Percentiles rank a stretch among this genome's conserved stretches.
These are phyloP conservation scores for Sarcophaga variegata DNA, from an alignment of 2,888 invertebrate species.

Conservation along the genomic window DNA sequence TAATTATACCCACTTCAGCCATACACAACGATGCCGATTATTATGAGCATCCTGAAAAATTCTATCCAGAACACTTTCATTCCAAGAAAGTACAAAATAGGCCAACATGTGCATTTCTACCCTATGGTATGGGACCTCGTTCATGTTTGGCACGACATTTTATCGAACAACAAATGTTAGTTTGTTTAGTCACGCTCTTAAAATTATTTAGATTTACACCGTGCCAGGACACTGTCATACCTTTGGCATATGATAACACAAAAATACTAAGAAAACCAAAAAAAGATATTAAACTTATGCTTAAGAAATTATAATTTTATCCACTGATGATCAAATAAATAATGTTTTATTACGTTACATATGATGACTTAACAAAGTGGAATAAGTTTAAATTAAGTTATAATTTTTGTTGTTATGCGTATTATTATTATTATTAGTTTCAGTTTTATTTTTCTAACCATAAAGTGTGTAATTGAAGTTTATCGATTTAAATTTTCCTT, in stretches of 20 bases:
- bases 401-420: slow-evolving; percentile 25
- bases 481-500: slow-evolving; percentile 9
- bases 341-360: slow-evolving; percentile 6
- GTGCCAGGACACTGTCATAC: slow-evolving; percentile 74
- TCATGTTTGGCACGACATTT: slow-evolving; percentile 76
- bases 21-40: slow-evolving; percentile 84
- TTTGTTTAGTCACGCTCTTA: slow-evolving; percentile 74
- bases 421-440: neutral
- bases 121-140: slow-evolving; percentile 78
- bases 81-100: slow-evolving; percentile 83
- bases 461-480: neutral
- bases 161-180: slow-evolving; percentile 75
- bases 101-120: slow-evolving; percentile 78
- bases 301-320: slow-evolving; percentile 43
- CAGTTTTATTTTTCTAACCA: too few species aligned
- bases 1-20: slow-evolving; percentile 80
- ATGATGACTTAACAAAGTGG: too few species aligned
- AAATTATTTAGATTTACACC: slow-evolving; percentile 73
- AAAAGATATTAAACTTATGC: slow-evolving; percentile 71
- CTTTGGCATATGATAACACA: slow-evolving; percentile 74
- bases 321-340: too few species aligned
- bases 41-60: slow-evolving; percentile 84
- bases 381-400: neutral
- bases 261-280: slow-evolving; percentile 74
- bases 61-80: slow-evolving; percentile 85